These are phyloP conservation scores for Drosophila aff. DNA, from an alignment of 1,140 invertebrate species.

Conservation along the genomic window DNA sequence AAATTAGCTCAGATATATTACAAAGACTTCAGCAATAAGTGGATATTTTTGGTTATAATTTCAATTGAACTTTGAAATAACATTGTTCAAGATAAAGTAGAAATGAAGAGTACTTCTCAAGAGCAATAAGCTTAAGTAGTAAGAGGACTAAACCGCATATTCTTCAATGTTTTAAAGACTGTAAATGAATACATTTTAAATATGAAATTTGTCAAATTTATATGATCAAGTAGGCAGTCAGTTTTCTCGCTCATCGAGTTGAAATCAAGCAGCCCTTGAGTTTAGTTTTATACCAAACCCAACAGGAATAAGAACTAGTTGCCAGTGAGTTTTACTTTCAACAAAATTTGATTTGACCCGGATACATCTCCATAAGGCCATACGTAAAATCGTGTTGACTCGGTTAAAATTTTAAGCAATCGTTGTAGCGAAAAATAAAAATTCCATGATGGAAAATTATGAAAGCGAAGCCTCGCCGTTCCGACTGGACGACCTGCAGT, in stretches of 20 bases:
- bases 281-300: neutral
- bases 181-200: neutral
- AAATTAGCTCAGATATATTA: neutral
- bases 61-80: no score
- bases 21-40: no score
- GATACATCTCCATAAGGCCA: neutral
- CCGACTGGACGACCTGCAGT: conserved; percentile 90
- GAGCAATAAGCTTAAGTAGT: no score
- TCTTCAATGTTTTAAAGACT: neutral
- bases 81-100: neutral
- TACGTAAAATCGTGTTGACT: neutral
- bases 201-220: no score
- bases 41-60: no score
- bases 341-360: neutral
- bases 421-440: neutral
- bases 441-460: conserved; percentile 25
- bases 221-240: no score
- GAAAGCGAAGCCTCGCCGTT: conserved; percentile 33
- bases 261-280: neutral
- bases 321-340: neutral
- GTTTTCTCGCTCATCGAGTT: neutral
- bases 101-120: neutral
- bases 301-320: neutral
- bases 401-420: neutral
- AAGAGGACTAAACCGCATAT: no score